Evolutionary conservation across 2,113 vertebrate genomes (phyloP).

Genomic region (Noturus placidus): DNA sequence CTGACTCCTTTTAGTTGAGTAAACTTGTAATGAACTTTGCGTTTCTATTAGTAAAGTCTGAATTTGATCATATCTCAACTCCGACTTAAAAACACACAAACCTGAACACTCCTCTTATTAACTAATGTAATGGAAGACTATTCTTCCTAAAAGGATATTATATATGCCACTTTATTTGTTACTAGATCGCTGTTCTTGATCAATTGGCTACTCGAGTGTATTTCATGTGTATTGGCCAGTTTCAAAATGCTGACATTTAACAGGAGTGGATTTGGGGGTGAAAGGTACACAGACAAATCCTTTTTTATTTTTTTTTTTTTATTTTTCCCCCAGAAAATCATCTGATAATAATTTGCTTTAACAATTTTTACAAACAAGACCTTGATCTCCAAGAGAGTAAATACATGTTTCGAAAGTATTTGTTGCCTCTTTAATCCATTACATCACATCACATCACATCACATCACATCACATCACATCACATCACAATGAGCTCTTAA

Average conservation of each 20-base stretch:
- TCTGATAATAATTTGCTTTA: not conserved
- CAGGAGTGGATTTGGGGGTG: not conserved
- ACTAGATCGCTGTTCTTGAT: not conserved
- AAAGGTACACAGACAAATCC: not conserved
- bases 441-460: not conserved
- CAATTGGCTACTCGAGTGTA: no score
- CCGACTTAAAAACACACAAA: not conserved
- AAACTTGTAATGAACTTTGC: conserved; percentile 8
- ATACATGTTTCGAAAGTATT: not conserved
- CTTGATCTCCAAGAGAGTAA: not conserved
- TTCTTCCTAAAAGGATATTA: not conserved
- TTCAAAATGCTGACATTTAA: not conserved
- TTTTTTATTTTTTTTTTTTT: not conserved
- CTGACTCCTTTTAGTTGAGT: not conserved
- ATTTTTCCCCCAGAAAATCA: not conserved
- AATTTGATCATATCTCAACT: not conserved
- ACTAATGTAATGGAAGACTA: not conserved
- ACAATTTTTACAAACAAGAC: not conserved
- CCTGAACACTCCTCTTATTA: not conserved
- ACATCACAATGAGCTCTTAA: not conserved
- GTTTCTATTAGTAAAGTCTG: conserved; percentile 1
- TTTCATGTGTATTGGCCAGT: not conserved
- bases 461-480: not conserved
- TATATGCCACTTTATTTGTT: not conserved
- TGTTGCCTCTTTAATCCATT: not conserved